These are phyloP conservation scores for Drosophila kepulauana DNA, from an alignment of 1,140 invertebrate species.

Conservation along the genomic window DNA sequence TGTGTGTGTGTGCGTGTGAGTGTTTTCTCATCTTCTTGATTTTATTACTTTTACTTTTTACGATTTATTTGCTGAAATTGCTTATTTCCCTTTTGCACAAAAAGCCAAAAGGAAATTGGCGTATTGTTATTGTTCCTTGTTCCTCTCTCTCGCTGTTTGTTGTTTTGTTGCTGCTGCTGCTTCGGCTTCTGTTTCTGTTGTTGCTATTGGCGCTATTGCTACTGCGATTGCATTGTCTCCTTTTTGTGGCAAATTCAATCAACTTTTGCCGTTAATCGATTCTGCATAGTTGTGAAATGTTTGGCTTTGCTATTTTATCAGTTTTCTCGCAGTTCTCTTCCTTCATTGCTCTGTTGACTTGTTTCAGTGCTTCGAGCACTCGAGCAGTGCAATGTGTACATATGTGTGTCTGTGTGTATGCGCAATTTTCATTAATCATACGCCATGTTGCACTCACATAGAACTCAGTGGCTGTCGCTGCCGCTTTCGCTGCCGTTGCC, in stretches of 20 bases:
- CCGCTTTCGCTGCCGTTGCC: slow-evolving; percentile 7
- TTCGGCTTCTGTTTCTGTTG: slow-evolving; percentile 25
- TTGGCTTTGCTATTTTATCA: slow-evolving; percentile 44
- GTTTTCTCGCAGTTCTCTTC: slow-evolving; percentile 36
- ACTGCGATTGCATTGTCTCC: slow-evolving; percentile 50
- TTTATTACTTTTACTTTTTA: slow-evolving; percentile 84
- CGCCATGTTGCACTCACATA: slow-evolving; percentile 74
- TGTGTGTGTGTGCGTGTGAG: slow-evolving; percentile 35
- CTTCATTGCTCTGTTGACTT: slow-evolving; percentile 19
- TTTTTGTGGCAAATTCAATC: slow-evolving; percentile 77
- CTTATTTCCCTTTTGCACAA: slow-evolving; percentile 72
- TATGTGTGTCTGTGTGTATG: slow-evolving; percentile 4
- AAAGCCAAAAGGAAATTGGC: slow-evolving; percentile 55
- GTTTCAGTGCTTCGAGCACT: slow-evolving; percentile 22
- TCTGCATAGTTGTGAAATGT: slow-evolving; percentile 43
- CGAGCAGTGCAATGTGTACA: neutral
- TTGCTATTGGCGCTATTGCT: slow-evolving; percentile 44
- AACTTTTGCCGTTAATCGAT: slow-evolving; percentile 76
- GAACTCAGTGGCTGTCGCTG: slow-evolving; percentile 14
- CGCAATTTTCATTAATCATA: slow-evolving; percentile 75
- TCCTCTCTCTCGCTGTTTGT: slow-evolving; percentile 17
- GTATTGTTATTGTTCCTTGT: slow-evolving; percentile 49
- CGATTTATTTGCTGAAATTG: slow-evolving; percentile 83
- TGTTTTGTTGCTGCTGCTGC: slow-evolving; percentile 29
- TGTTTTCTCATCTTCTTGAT: slow-evolving; percentile 80